phyloP scores from a whole-genome alignment of 2,797 vertebrate genomes.

The Alfaro cultratus region DNA sequence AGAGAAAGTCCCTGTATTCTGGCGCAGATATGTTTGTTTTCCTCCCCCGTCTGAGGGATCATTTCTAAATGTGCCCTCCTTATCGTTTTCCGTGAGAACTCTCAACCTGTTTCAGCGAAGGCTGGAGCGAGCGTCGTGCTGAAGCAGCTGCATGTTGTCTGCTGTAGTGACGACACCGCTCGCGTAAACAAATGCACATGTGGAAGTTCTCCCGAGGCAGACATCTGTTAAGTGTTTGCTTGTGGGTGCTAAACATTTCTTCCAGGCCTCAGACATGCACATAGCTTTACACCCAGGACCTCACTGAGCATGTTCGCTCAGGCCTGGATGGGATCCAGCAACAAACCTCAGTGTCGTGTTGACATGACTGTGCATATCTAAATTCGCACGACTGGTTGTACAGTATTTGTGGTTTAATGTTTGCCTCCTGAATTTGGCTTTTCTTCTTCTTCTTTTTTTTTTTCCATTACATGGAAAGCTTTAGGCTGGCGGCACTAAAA shows the following conservation, averaged over 20 bases:
- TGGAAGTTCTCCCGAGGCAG: constrained; percentile 42
- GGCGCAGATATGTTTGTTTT: constrained; percentile 13
- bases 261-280: neutral
- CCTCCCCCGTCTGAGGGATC: constrained; percentile 3
- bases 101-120: constrained; percentile 13
- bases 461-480: constrained; percentile 1
- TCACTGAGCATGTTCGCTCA: constrained; percentile 9
- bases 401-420: constrained; percentile 11
- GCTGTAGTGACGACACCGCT: constrained; percentile 39
- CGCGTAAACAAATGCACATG: constrained; percentile 52
- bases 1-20: constrained; percentile 35
- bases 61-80: neutral
- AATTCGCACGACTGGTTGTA: constrained; percentile 19
- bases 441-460: neutral
- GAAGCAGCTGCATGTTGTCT: constrained; percentile 59
- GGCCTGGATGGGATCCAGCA: constrained; percentile 8
- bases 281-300: constrained; percentile 9
- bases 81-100: constrained; percentile 13
- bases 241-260: constrained; percentile 32
- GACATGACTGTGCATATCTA: constrained; percentile 14
- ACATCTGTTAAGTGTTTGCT: constrained; percentile 58
- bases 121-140: constrained; percentile 29
- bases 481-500: neutral
- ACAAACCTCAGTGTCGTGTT: neutral
- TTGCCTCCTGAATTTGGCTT: constrained; percentile 2